These are phyloP conservation scores for Anodontia alba DNA, from an alignment of 2,888 invertebrate species.

Conservation along the genomic window DNA sequence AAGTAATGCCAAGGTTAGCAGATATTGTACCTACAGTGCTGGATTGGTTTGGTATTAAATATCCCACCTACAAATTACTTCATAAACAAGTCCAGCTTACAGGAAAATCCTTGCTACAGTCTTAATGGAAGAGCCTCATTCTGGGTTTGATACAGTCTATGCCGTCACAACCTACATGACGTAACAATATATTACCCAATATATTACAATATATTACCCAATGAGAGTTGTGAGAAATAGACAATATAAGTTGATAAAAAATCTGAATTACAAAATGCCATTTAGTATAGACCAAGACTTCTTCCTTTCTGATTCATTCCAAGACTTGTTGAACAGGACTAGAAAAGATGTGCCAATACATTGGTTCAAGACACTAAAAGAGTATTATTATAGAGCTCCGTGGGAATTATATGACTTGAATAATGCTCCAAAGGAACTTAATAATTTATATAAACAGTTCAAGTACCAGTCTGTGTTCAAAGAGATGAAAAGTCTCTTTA, in stretches of 20 bases:
- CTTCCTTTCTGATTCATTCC: slow-evolving; percentile 94
- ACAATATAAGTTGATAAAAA: slow-evolving; percentile 94
- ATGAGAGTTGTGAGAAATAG: too few relatives aligned
- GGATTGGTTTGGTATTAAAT: slow-evolving; percentile 90
- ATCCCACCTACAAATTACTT: slow-evolving; percentile 83
- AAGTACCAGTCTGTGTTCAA: slow-evolving; percentile 84
- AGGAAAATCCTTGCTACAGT: slow-evolving; percentile 91
- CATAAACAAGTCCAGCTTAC: slow-evolving; percentile 83
- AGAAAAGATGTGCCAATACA: slow-evolving; percentile 88
- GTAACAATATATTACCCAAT: slow-evolving; percentile 98
- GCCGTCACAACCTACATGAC: slow-evolving; percentile 95
- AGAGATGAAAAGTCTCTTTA: slow-evolving; percentile 87
- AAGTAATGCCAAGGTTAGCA: slow-evolving; percentile 91
- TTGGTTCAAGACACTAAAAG: slow-evolving; percentile 92
- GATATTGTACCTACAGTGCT: slow-evolving; percentile 94
- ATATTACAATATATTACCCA: too few relatives aligned
- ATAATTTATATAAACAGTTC: slow-evolving; percentile 89
- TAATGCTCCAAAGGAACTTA: slow-evolving; percentile 90
- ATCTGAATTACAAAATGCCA: slow-evolving; percentile 93
- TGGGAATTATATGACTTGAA: slow-evolving; percentile 95
- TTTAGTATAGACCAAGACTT: slow-evolving; percentile 98
- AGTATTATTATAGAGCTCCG: slow-evolving; percentile 93
- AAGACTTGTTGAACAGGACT: slow-evolving; percentile 94
- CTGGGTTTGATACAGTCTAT: slow-evolving; percentile 87
- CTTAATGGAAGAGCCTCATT: slow-evolving; percentile 84